Evolutionary conservation across 2,113 vertebrate species (phyloP), one percentile per base, ranked within the genome.

Genomic region (Hippocampus zosterae): DNA sequence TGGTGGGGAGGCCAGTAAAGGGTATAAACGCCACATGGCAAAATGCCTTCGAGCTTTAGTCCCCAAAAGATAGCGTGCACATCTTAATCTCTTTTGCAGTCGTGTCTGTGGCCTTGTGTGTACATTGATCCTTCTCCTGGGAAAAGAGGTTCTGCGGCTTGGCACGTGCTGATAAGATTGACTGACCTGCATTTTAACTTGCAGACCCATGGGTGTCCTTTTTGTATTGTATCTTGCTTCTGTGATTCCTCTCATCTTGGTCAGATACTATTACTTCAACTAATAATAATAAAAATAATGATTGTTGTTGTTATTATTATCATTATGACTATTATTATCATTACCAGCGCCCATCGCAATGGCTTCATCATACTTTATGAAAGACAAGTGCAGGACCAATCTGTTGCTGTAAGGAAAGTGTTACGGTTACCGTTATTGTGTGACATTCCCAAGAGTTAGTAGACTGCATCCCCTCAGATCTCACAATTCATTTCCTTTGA

Each of bases 381-480:
- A 72, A 55, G 46, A 48, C 2, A 18, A 41, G 57, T 59, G 48
- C 15, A 46, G 66, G 18, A 3, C 60, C 15, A 52, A 37, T 68
- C 57, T n/a, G 68, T 57, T 5, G 9, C 65, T 37, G 33, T 37
- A 6, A 37, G 33, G 33, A 37, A 6, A 37, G 33, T 37, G 33
- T 37, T 37, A 37, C 33, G 33, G 33, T 37, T 37, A 37, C 1
- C 5, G 68, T 70, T 68, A 77, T 59, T 75, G 27, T 53, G 56
- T 42, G 46, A 79, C 80, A 81, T 81, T 71, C 62, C 65, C 48
- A 65, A 81, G 69, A 69, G 15, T 69, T 76, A 78, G 88, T 81
- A 76, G 72, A 73, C 67, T 65, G 62, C 65, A 87, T 87, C 16
- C 75, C 84, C 82, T 70, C 66, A 66, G 63, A 67, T 74, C 42